Conservation (phyloP, 1,140 invertebrate species). For the Drosophila carrolli region DNA sequence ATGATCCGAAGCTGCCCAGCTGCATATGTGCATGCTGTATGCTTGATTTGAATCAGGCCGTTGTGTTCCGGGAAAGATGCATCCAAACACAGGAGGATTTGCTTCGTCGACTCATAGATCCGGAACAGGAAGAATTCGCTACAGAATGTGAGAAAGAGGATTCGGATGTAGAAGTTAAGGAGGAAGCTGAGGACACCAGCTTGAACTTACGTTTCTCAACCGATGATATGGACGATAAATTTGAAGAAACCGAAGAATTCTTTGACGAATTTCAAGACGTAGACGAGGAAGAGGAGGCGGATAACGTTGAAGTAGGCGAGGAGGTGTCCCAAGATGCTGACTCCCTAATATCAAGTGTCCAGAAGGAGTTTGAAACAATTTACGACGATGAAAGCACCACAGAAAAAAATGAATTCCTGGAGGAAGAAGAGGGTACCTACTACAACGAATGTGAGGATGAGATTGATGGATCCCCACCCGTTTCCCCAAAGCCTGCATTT, state of each 20-base stretch:
- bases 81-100: slow-evolving; percentile 46
- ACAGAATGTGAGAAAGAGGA: slow-evolving; percentile 1
- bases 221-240: neutral
- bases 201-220: neutral
- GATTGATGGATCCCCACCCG: neutral
- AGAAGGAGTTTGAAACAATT: slow-evolving; percentile 39
- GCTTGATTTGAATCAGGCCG: slow-evolving; percentile 51
- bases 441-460: neutral
- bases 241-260: neutral
- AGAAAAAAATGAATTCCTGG: slow-evolving; percentile 7
- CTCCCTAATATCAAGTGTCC: slow-evolving; percentile 10
- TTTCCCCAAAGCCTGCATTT: neutral
- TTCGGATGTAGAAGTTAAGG: neutral
- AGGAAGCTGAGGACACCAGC: neutral
- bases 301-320: neutral
- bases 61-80: slow-evolving; percentile 54
- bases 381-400: slow-evolving; percentile 22
- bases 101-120: neutral
- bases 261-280: slow-evolving; percentile 5
- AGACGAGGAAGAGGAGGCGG: neutral
- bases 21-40: slow-evolving; percentile 66
- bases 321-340: slow-evolving; percentile 29
- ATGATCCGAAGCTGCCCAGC: slow-evolving; percentile 33
- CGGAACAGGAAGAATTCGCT: neutral
- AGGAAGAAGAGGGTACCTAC: neutral